These are phyloP conservation scores for Amphilophus citrinellus DNA, from an alignment of 2,113 vertebrate species.

Conservation along the genomic window DNA sequence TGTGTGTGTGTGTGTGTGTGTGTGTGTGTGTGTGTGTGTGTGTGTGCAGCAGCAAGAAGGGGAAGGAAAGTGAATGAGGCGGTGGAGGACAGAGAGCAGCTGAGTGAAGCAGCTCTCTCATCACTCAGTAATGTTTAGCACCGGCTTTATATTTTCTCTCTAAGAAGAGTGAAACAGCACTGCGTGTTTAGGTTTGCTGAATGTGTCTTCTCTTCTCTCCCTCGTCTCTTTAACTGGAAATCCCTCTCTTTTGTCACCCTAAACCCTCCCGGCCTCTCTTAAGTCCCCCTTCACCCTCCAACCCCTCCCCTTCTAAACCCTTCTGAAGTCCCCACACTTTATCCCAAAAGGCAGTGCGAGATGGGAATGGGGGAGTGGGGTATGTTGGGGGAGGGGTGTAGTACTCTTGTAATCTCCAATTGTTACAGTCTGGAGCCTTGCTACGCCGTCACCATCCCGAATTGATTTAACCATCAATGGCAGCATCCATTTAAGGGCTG, in stretches of 20 bases:
- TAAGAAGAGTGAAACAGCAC: conserved; percentile 65
- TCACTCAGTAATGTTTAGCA: conserved; percentile 73
- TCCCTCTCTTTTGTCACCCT: conserved; percentile 79
- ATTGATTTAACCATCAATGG: conserved; percentile 97
- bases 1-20: background rate
- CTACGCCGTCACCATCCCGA: conserved; percentile 93
- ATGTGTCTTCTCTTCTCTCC: conserved; percentile 71
- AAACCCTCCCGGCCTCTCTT: conserved; percentile 32
- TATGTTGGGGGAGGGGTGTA: conserved; percentile 45
- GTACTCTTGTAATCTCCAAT: conserved; percentile 87
- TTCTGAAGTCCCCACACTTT: conserved; percentile 77
- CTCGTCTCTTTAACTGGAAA: conserved; percentile 75
- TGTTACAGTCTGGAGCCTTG: conserved; percentile 90
- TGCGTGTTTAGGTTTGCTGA: conserved; percentile 79
- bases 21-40: background rate
- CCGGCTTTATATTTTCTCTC: conserved; percentile 5
- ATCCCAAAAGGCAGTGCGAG: conserved; percentile 75
- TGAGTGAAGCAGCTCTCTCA: conserved; percentile 66
- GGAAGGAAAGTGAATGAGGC: conserved; percentile 9
- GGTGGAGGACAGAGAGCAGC: conserved; percentile 18
- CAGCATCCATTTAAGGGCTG: conserved; percentile 84
- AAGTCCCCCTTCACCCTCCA: conserved; percentile 61
- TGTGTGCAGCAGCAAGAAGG: background rate
- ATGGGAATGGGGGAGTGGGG: background rate
- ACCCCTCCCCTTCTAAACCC: conserved; percentile 73